phyloP scores from a whole-genome alignment of 2,888 invertebrate genomes.

The Druceiella hillmani region DNA sequence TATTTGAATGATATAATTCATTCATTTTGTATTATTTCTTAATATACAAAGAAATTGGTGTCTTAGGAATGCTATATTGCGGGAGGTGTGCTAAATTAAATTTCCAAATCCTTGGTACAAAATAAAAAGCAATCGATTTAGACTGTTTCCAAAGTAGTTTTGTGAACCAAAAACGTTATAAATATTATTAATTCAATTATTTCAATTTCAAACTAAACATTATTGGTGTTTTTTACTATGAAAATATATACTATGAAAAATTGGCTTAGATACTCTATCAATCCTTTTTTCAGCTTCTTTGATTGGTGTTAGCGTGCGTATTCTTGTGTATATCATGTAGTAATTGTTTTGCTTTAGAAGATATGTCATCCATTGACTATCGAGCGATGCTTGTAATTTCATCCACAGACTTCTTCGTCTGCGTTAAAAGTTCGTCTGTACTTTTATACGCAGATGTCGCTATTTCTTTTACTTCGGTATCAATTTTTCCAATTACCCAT shows the following conservation, averaged over 20 bases:
- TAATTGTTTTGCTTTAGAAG: slow-evolving; percentile 65
- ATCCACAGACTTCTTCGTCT: slow-evolving; percentile 75
- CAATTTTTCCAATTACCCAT: slow-evolving; percentile 95
- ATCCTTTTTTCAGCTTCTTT: slow-evolving; percentile 52
- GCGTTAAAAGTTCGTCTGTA: slow-evolving; percentile 72
- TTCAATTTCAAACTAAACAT: too few species aligned
- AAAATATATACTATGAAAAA: not conserved
- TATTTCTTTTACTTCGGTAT: slow-evolving; percentile 82
- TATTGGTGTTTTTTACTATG: too few species aligned
- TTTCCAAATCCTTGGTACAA: too few species aligned
- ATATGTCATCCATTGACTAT: slow-evolving; percentile 78
- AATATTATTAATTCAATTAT: too few species aligned
- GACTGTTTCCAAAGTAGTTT: too few species aligned
- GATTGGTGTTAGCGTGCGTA: slow-evolving; percentile 47
- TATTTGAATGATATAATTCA: too few species aligned
- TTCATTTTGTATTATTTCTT: too few species aligned
- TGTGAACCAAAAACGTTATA: too few species aligned
- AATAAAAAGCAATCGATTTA: too few species aligned
- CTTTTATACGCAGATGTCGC: slow-evolving; percentile 71
- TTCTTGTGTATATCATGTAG: slow-evolving; percentile 67
- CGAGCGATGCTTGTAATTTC: slow-evolving; percentile 73
- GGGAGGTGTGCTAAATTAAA: too few species aligned
- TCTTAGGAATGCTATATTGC: too few species aligned
- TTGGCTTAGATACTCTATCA: slow-evolving; percentile 26
- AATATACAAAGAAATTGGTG: too few species aligned